Evolutionary conservation across 2,888 invertebrate genomes (phyloP), one percentile per base, ranked within the genome.

Genomic region (Nowickia ferox): DNA sequence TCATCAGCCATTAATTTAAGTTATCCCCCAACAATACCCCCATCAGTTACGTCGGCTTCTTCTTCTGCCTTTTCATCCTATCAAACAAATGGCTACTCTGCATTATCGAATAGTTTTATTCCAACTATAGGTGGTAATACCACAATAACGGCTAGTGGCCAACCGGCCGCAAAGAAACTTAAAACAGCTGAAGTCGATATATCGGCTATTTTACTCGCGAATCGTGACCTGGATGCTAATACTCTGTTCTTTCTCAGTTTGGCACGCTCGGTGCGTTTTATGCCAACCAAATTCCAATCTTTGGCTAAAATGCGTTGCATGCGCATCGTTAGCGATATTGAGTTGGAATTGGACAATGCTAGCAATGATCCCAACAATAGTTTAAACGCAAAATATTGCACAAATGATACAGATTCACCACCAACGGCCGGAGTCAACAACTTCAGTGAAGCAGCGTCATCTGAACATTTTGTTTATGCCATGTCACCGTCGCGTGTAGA

Each of bases 401-500:
- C 89, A 65, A 87, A 89, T 2, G 91, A 91, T 38, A 89, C 91
- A 1, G 91, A 91, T 48, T 89, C 91, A 2, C 87, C 88, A 46
- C 90, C 91, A 4, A 90, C 89, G n/a, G 87, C 86, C 15, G 88
- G 87, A 38, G 90, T 88, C 55, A 42, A 78, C 87, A 19, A 80
- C 85, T 85, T 89, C 44, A 88, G 77, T 11, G 88, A 89, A 38
- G 89, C 89, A 3, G 91, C 90, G 2, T 90, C 89, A 46, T 92
- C 91, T 2, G 92, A 93, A 82, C 92, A 93, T 84, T 93, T 92
- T 78, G 90, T 92, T 13, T 93, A 93, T 86, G 92, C 92, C 2
- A 93, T 93, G 92, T 93, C 92, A 19, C 92, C 92, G n/a, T 92
- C 92, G 30, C 90, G 92, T 2, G 92, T 92, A 5, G 93, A 93